Evolutionary conservation across 92 coral and sea anemone genomes (phyloP).

Genomic region (Siderastrea radians): DNA sequence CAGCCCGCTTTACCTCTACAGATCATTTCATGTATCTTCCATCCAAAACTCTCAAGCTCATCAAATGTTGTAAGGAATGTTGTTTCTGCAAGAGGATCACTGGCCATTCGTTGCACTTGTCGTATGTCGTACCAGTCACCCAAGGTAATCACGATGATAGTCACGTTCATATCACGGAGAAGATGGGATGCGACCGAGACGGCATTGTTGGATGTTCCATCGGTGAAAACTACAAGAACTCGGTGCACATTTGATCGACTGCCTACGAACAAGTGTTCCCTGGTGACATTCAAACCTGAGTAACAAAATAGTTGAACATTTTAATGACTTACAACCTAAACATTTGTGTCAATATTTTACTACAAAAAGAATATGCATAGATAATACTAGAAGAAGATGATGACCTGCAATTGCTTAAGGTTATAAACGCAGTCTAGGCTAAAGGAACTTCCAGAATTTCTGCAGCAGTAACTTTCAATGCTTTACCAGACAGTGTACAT

Average conservation of each 20-base stretch:
- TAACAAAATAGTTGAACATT: no score
- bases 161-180: not conserved
- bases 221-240: conserved; percentile 10
- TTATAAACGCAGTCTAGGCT: no score
- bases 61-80: not conserved
- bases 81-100: not conserved
- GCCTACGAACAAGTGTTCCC: conserved; percentile 1
- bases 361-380: no score
- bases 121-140: conserved; percentile 23
- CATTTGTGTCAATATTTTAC: no score
- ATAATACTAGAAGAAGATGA: no score
- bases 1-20: conserved; percentile 18
- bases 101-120: conserved; percentile 7
- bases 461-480: no score
- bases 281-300: conserved; percentile 12
- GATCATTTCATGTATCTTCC: conserved; percentile 28
- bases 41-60: not conserved
- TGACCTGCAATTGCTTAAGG: no score
- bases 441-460: no score
- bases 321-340: no score
- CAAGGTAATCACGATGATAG: not conserved
- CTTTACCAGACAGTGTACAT: no score
- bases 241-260: conserved; percentile 3
- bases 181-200: not conserved
- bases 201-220: not conserved